Conservation (phyloP, 92 coral and sea anemone genomes). For the Diadumene lineata region DNA sequence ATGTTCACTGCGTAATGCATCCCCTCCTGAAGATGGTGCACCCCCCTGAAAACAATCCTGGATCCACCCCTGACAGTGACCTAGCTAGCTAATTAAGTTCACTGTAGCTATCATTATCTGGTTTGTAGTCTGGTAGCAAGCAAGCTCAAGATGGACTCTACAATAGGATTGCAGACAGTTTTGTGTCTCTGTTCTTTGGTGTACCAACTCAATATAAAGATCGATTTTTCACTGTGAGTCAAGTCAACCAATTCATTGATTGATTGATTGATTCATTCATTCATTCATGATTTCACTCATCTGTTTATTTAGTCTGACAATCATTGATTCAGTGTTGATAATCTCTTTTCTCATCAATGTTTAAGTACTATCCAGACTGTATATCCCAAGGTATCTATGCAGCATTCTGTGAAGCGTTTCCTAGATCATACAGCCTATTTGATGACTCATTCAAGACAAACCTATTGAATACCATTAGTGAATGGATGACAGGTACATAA, state of each 20-base stretch:
- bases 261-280: neutral
- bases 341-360: neutral
- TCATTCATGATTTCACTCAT: neutral
- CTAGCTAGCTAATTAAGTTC: no score
- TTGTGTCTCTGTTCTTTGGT: slow-evolving; percentile 83
- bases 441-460: slow-evolving; percentile 82
- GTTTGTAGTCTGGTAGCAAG: slow-evolving; percentile 54
- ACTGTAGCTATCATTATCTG: neutral
- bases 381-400: slow-evolving; percentile 90
- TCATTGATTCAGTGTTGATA: neutral
- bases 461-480: slow-evolving; percentile 72
- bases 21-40: no score
- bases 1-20: no score
- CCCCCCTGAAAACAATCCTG: no score
- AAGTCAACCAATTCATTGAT: neutral
- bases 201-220: slow-evolving; percentile 80
- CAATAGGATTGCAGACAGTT: slow-evolving; percentile 90
- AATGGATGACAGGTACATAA: slow-evolving; percentile 86
- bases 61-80: no score
- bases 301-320: neutral
- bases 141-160: slow-evolving; percentile 84
- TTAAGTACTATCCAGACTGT: slow-evolving; percentile 81
- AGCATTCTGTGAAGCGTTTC: slow-evolving; percentile 92
- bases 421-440: slow-evolving; percentile 82
- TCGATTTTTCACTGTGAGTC: slow-evolving; percentile 74